Percentiles rank a stretch among this genome's conserved stretches.
Conservation (phyloP, 2,888 invertebrate species). For the Drosophila incognita region DNA sequence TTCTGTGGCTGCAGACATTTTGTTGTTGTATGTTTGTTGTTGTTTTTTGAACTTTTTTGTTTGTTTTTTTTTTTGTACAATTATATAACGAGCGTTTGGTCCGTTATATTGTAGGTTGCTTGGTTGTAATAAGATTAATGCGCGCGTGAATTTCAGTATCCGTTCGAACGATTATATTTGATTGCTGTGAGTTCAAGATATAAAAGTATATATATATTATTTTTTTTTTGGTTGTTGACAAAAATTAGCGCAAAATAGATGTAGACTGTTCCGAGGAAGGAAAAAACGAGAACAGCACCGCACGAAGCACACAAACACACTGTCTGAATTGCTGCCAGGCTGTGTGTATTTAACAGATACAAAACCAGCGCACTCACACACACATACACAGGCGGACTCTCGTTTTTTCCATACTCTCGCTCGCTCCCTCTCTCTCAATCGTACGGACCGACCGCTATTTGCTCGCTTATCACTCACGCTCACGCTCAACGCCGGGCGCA, state of each 20-base stretch:
- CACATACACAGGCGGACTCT: conserved; percentile 28
- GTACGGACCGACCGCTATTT: conserved; percentile 35
- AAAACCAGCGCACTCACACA: conserved; percentile 28
- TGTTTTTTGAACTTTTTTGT: conserved; percentile 54
- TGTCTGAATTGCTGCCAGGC: conserved; percentile 72
- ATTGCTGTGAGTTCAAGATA: conserved; percentile 69
- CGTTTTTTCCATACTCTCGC: conserved; percentile 40
- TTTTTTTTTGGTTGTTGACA: conserved; percentile 69
- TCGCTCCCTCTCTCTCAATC: conserved; percentile 21
- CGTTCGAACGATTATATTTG: conserved; percentile 49
- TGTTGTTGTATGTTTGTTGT: conserved; percentile 81
- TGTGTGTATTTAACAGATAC: conserved; percentile 80
- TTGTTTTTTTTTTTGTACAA: conserved; percentile 50
- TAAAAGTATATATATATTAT: conserved; percentile 25
- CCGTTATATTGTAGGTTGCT: conserved; percentile 64
- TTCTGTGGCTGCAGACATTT: conserved; percentile 91
- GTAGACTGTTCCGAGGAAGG: conserved; percentile 57
- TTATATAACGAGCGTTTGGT: conserved; percentile 74
- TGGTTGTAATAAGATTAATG: conserved; percentile 57
- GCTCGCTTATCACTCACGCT: conserved; percentile 56
- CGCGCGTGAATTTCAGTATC: conserved; percentile 54
- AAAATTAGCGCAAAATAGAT: conserved; percentile 75
- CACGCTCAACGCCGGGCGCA: conserved; percentile 35
- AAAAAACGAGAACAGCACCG: conserved; percentile 80
- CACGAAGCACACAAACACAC: conserved; percentile 83